A percentile compares a stretch with the other conserved stretches of the same genome.
phyloP scores from a whole-genome alignment of 2,113 vertebrate species.

The Sceloporus undulatus region DNA sequence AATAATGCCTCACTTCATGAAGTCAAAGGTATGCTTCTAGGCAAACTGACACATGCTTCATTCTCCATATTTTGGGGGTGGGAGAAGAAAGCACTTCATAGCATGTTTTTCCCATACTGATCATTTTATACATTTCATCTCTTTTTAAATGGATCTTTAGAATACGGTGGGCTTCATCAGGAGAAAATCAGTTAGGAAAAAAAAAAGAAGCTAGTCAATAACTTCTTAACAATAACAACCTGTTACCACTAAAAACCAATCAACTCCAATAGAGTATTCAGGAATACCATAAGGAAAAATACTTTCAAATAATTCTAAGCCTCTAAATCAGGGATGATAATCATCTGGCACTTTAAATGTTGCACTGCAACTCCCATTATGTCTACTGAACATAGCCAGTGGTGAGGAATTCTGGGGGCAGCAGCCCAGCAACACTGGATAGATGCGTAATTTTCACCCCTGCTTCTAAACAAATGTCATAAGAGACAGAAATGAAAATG shows the following conservation, averaged over 20 bases:
- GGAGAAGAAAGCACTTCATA: conserved; percentile 25
- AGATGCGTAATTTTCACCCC: too few species aligned
- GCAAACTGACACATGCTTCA: conserved; percentile 62
- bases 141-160: conserved; percentile 15
- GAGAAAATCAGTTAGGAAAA: not conserved
- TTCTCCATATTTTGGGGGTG: conserved; percentile 39
- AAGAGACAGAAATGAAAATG: conserved; percentile 35
- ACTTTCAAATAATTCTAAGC: not conserved
- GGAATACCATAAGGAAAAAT: not conserved
- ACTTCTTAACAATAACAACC: too few species aligned
- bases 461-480: conserved; percentile 13
- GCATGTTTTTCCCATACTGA: conserved; percentile 35
- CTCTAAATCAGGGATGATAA: not conserved
- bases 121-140: conserved; percentile 50
- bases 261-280: not conserved
- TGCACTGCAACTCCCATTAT: too few species aligned
- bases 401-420: too few species aligned
- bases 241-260: not conserved
- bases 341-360: too few species aligned
- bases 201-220: not conserved
- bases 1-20: conserved; percentile 93
- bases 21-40: conserved; percentile 91
- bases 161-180: not conserved
- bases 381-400: too few species aligned
- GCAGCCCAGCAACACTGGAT: too few species aligned